Conservation (phyloP, 1,140 invertebrate species). For the Diorhabda carinulata region DNA sequence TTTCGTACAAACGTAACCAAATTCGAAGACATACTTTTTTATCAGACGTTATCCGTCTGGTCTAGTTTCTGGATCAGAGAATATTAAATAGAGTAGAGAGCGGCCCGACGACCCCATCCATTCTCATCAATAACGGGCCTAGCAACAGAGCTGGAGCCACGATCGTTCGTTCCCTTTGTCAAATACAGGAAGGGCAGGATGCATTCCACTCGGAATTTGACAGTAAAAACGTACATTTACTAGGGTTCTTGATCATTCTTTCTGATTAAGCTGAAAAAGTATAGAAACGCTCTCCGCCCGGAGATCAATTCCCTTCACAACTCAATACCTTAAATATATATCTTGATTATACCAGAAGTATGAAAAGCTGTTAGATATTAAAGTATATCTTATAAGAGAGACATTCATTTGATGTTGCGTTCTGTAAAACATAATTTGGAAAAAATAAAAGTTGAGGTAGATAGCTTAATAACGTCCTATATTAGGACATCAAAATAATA, state of each 20-base stretch:
- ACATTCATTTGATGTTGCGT: too few species aligned
- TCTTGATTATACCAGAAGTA: too few species aligned
- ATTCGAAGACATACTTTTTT: too few species aligned
- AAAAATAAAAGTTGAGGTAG: too few species aligned
- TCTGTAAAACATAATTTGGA: too few species aligned
- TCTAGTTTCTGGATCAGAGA: background rate
- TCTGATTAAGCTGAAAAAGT: conserved; percentile 1
- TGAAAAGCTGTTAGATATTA: too few species aligned
- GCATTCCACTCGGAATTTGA: conserved; percentile 1
- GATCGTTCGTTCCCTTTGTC: background rate
- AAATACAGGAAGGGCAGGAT: conserved; percentile 1
- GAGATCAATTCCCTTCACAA: too few species aligned
- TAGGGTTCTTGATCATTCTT: background rate
- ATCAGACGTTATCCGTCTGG: background rate
- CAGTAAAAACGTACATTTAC: background rate
- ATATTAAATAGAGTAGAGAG: background rate
- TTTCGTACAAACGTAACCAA: too few species aligned
- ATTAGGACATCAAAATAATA: too few species aligned
- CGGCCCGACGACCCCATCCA: background rate
- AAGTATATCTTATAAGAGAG: too few species aligned
- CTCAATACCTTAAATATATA: too few species aligned
- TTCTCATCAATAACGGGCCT: background rate
- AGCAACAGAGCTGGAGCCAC: conserved; percentile 1
- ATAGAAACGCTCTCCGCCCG: background rate
- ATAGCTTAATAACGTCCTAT: too few species aligned